Conservation (phyloP, 2,888 invertebrate species). For the Eupeodes latifasciatus region DNA sequence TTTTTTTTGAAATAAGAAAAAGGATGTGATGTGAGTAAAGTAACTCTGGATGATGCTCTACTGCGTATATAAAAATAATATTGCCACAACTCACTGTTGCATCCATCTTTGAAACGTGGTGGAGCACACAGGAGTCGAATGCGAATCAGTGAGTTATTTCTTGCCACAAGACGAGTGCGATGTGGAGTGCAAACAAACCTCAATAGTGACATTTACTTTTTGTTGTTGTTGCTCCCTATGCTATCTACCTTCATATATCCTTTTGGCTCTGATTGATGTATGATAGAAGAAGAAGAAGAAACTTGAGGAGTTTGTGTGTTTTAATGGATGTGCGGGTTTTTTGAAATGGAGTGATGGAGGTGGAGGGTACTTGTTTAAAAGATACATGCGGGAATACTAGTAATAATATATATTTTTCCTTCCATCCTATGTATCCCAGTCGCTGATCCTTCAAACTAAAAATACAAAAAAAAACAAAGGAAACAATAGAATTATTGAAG, state of each 20-base stretch:
- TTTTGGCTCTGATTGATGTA: constrained; percentile 65
- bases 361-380: constrained; percentile 44
- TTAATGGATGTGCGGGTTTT: not conserved
- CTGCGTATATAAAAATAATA: not conserved
- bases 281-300: constrained; percentile 21
- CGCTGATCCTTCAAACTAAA: constrained; percentile 44
- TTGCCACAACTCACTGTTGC: constrained; percentile 64
- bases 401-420: constrained; percentile 39
- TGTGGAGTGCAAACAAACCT: constrained; percentile 68
- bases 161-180: constrained; percentile 14
- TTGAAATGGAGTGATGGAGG: not conserved
- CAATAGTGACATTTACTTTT: too few species aligned
- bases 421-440: not conserved
- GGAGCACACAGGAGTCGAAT: constrained; percentile 10
- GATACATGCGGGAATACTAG: constrained; percentile 54
- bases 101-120: constrained; percentile 42
- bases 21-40: constrained; percentile 5
- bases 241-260: constrained; percentile 53
- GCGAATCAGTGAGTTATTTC: constrained; percentile 1
- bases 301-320: not conserved
- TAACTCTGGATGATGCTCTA: constrained; percentile 7
- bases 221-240: too few species aligned
- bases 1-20: constrained; percentile 26
- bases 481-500: constrained; percentile 74
- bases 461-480: constrained; percentile 31